Conservation (phyloP, 1,140 invertebrate species). For the Glossosoma conforme region DNA sequence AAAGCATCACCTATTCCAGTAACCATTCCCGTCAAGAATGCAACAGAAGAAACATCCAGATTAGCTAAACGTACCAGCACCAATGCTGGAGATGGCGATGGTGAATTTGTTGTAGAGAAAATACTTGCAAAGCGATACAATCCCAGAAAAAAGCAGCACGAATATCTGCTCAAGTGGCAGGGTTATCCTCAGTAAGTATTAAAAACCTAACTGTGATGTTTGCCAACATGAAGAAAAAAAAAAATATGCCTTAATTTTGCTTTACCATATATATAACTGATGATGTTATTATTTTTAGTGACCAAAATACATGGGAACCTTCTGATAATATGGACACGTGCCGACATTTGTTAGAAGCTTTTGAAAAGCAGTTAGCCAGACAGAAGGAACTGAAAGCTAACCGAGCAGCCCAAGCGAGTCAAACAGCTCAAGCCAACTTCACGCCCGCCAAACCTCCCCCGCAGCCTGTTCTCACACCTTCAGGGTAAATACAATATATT, state of each 20-base stretch:
- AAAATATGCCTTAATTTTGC: not conserved
- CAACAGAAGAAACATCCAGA: too few relatives aligned
- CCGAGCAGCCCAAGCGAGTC: conserved; percentile 39
- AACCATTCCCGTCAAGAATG: too few relatives aligned
- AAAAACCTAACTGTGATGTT: conserved; percentile 14
- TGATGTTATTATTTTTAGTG: conserved; percentile 43
- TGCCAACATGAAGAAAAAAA: not conserved
- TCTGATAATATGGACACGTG: conserved; percentile 66
- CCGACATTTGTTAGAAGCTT: conserved; percentile 69
- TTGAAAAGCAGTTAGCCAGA: conserved; percentile 70
- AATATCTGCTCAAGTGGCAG: conserved; percentile 81
- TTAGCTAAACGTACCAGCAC: conserved; percentile 46
- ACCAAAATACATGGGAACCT: conserved; percentile 77
- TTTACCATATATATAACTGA: conserved; percentile 1
- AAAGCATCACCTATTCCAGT: too few relatives aligned
- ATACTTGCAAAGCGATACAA: conserved; percentile 77
- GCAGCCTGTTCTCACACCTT: conserved; percentile 39
- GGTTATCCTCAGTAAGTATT: conserved; percentile 63
- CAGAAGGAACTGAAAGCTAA: conserved; percentile 66
- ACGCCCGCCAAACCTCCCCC: not conserved
- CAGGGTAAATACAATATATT: conserved; percentile 38
- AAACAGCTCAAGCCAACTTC: conserved; percentile 39
- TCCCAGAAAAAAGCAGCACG: conserved; percentile 67
- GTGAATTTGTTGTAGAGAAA: conserved; percentile 68
- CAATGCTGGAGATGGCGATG: conserved; percentile 41